Base-by-base conservation (phyloP, 2,113 vertebrate genomes). In the Thomomys bottae region DNA sequence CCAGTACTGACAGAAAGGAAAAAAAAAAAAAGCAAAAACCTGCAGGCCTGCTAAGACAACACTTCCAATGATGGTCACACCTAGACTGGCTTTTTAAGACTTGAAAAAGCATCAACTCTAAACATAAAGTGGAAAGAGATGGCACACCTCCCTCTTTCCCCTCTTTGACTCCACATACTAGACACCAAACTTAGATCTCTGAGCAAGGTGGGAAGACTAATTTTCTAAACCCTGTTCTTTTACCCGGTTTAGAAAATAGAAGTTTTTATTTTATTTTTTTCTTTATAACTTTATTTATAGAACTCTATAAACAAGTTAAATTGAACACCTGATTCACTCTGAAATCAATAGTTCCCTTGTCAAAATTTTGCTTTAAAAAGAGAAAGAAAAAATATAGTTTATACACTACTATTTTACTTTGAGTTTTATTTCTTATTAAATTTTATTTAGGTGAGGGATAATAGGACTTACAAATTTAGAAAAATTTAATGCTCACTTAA, bases 391-490 rank as follows among this genome's bases (percentile, higher is more conserved):
- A 76, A 45, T 28, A 1, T 8, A 87, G 10, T 54, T 79, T 8
- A 73, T 61, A 54, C 10, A 77, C 30, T 14, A 63, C 5, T 82
- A 82, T 82, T 79, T 82, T 75, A 6, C n/a, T 94, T 79, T 80
- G 83, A 38, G 6, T 81, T 18, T 91, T 83, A 92, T 85, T 94
- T 87, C 21, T 87, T 82, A 81, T 49, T 73, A 75, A 63, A 80
- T 84, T 79, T 94, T 63, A 91, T 77, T 45, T 80, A 92, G 57
- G 66, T 64, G n/a, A 87, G 34, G 88, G 6, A 42, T 17, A 77
- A 68, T 18, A 61, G 21, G 20, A 87, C 36, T 83, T 66, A 32
- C 0, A 64, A n/a, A 57, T 70, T 77, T 89, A 61, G 24, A 61
- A 54, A 15, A 73, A 79, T 84, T 38, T 83, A 88, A 87, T 87